phyloP scores from a whole-genome alignment of 2,113 vertebrate species.

The Oncorhynchus gorbuscha region DNA sequence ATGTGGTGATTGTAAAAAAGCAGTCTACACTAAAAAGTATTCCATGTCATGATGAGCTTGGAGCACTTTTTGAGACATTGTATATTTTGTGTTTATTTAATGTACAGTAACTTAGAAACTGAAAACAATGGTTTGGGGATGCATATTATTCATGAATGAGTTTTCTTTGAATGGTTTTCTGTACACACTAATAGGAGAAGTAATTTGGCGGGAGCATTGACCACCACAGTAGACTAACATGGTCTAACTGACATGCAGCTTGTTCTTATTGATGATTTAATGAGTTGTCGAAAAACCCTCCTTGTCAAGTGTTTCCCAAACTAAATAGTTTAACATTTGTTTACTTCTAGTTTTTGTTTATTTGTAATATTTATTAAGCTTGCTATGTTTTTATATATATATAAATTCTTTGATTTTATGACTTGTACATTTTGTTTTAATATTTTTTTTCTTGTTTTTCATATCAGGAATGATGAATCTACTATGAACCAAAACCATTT shows the following conservation, averaged over 20 bases:
- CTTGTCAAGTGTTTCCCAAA: slow-evolving; percentile 51
- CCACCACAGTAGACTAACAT: slow-evolving; percentile 23
- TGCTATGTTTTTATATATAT: slow-evolving; percentile 71
- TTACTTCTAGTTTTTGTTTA: slow-evolving; percentile 65
- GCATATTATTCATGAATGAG: slow-evolving; percentile 32
- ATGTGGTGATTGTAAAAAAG: not conserved
- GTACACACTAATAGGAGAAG: slow-evolving; percentile 3
- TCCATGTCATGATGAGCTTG: not conserved
- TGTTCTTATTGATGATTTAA: slow-evolving; percentile 15
- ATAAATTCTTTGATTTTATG: slow-evolving; percentile 62
- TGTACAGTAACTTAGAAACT: slow-evolving; percentile 1
- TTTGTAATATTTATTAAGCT: slow-evolving; percentile 79
- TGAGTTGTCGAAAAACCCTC: slow-evolving; percentile 24
- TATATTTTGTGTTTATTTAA: slow-evolving; percentile 18
- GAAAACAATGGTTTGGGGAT: slow-evolving; percentile 35
- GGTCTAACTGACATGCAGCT: slow-evolving; percentile 28
- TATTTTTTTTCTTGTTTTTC: slow-evolving; percentile 40
- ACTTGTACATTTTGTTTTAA: slow-evolving; percentile 64
- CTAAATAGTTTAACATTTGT: slow-evolving; percentile 66
- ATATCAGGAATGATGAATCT: slow-evolving; percentile 60
- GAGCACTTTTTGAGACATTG: slow-evolving; percentile 16
- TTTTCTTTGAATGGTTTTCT: slow-evolving; percentile 23
- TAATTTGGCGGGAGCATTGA: not conserved
- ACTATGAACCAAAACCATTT: slow-evolving; percentile 70
- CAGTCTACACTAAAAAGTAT: not conserved